Evolutionary conservation across 2,888 invertebrate genomes (phyloP), one percentile per base, ranked within the genome.

Genomic region (Andricus curvator): DNA sequence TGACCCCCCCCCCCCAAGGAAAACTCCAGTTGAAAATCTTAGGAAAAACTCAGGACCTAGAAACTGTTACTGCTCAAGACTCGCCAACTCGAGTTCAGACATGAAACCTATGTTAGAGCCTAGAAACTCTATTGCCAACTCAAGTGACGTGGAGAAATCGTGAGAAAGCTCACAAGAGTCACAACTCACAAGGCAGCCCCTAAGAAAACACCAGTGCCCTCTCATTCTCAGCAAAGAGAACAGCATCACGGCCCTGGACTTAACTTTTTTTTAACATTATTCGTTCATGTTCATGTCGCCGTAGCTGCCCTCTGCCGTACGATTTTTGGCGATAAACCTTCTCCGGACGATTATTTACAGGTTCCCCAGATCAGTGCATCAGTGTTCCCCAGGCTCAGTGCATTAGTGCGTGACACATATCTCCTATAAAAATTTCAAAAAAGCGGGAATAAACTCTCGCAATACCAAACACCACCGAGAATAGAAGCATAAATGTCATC

Each of bases 251-350:
- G 79, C 79, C 82, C 84, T 82, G 84, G 66, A 77, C 51, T 79
- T 81, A 82, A 83, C 79, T 84, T 84, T 74, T 74, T 64, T 84
- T 83, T 80, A 84, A 83, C 81, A 81, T 84, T 84, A 79, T 80
- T 78, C 81, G 60, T 74, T 78, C 79, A 56, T 74, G 70, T 44
- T 78, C 79, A 29, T 33, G 70, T 80, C 79, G 84, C 84, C 84
- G 51, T 78, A 76, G 77, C 83, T 80, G 91, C 91, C 92, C 91
- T 91, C 92, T 91, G 88, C 89, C 86, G 91, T 89, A 86, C 86
- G 88, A 91, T 89, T 88, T 89, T 89, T 87, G 89, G 86, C 88
- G 86, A 89, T 88, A 87, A 90, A 89, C 83, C 81, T 84, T 74
- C 56, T 37, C 22, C 33, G 56, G 56, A 51, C 56, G 56, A 74